Conservation (phyloP, 2,888 invertebrate genomes). For the Masnerella sp. region DNA sequence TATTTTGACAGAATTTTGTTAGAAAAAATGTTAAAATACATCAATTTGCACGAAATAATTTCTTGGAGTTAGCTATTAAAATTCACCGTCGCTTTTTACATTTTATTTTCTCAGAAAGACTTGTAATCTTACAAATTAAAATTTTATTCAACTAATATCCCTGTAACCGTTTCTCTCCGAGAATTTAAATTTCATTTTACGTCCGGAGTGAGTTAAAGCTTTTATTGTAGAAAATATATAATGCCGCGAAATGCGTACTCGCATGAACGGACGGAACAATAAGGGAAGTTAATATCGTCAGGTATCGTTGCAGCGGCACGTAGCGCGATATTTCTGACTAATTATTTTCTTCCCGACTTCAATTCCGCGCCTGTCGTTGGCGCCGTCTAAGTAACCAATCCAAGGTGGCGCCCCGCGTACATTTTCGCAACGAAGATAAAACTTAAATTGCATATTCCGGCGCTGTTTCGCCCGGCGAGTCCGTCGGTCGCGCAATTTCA, state of each 20-base stretch:
- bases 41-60: no score
- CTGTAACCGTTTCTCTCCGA: not conserved
- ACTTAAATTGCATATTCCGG: constrained; percentile 57
- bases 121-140: constrained; percentile 19
- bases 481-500: constrained; percentile 57
- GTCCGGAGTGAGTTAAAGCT: constrained; percentile 14
- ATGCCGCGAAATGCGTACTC: constrained; percentile 23
- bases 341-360: constrained; percentile 56
- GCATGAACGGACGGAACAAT: constrained; percentile 36
- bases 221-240: constrained; percentile 27
- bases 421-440: constrained; percentile 57
- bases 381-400: constrained; percentile 55
- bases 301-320: constrained; percentile 49
- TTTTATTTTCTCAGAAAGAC: not conserved
- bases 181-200: constrained; percentile 26
- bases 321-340: constrained; percentile 49
- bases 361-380: constrained; percentile 56
- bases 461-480: constrained; percentile 52
- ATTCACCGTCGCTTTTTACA: no score
- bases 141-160: constrained; percentile 12
- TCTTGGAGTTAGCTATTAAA: no score
- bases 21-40: no score
- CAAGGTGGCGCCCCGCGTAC: constrained; percentile 47
- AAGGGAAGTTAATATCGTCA: constrained; percentile 46
- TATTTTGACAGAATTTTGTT: no score